Evolutionary conservation across 2,888 invertebrate species (phyloP).

Genomic region (Diarsia dahlii): DNA sequence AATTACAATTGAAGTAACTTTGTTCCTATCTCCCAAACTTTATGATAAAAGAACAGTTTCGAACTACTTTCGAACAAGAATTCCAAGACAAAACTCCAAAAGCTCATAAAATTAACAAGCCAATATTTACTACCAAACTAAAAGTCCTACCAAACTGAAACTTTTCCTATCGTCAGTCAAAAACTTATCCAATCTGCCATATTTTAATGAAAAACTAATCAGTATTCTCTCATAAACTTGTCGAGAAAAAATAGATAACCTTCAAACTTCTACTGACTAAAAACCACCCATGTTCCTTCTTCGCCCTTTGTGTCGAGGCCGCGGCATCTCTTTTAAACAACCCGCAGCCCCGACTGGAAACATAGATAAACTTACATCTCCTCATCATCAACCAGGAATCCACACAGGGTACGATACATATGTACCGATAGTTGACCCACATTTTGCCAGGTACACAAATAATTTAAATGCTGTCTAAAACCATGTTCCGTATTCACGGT

Average conservation of each 20-base stretch:
- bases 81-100: constrained; percentile 16
- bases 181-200: constrained; percentile 39
- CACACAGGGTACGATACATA: too few relatives aligned
- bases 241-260: neutral
- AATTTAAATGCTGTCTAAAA: too few relatives aligned
- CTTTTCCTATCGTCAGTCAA: constrained; percentile 23
- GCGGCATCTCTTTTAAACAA: too few relatives aligned
- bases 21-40: constrained; percentile 14
- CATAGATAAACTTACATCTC: too few relatives aligned
- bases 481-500: neutral
- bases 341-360: too few relatives aligned
- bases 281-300: too few relatives aligned
- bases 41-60: constrained; percentile 26
- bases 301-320: too few relatives aligned
- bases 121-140: constrained; percentile 38
- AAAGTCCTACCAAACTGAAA: constrained; percentile 3
- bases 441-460: too few relatives aligned
- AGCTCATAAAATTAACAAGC: constrained; percentile 30
- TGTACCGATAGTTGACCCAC: neutral
- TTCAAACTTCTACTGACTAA: too few relatives aligned
- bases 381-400: too few relatives aligned
- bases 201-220: constrained; percentile 38
- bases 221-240: constrained; percentile 25
- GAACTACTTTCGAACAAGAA: constrained; percentile 11
- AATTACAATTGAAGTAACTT: constrained; percentile 25